Evolutionary conservation across 2,888 invertebrate genomes (phyloP).

Genomic region (Lithophane leautieri): DNA sequence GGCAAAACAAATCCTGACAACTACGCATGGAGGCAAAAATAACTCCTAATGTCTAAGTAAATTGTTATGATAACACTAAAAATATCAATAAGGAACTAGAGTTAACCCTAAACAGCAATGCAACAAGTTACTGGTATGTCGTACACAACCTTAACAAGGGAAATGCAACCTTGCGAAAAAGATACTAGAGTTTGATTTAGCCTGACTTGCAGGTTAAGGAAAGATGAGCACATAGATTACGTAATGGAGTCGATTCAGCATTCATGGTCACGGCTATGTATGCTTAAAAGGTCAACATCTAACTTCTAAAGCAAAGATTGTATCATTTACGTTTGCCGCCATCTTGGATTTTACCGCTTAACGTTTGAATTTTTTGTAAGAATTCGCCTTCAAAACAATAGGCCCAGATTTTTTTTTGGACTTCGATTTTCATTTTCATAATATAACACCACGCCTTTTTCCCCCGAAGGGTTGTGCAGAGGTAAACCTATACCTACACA

Average conservation of each 20-base stretch:
- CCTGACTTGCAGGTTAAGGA: slow-evolving; percentile 68
- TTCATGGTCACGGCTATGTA: slow-evolving; percentile 86
- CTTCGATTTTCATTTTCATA: neutral
- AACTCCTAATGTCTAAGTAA: slow-evolving; percentile 30
- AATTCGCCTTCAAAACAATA: slow-evolving; percentile 33
- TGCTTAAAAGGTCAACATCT: slow-evolving; percentile 83
- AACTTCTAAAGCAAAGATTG: slow-evolving; percentile 75
- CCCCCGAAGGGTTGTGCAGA: no score
- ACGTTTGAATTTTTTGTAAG: slow-evolving; percentile 45
- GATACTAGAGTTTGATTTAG: slow-evolving; percentile 47
- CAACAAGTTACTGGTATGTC: slow-evolving; percentile 75
- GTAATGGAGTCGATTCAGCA: slow-evolving; percentile 85
- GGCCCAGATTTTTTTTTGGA: slow-evolving; percentile 10
- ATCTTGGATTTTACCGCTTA: slow-evolving; percentile 53
- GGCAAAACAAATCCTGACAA: slow-evolving; percentile 1
- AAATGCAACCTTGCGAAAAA: slow-evolving; percentile 40
- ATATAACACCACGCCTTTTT: neutral
- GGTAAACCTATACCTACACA: neutral
- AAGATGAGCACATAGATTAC: slow-evolving; percentile 84
- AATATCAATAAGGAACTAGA: slow-evolving; percentile 76
- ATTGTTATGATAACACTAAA: slow-evolving; percentile 67
- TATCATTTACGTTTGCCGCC: slow-evolving; percentile 60
- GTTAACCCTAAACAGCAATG: slow-evolving; percentile 74
- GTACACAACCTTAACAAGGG: slow-evolving; percentile 15
- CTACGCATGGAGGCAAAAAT: slow-evolving; percentile 17